A percentile compares a stretch with the other conserved stretches of the same genome.
These are phyloP conservation scores for Osmerus mordax DNA, from an alignment of 2,113 vertebrate species.

Conservation along the genomic window DNA sequence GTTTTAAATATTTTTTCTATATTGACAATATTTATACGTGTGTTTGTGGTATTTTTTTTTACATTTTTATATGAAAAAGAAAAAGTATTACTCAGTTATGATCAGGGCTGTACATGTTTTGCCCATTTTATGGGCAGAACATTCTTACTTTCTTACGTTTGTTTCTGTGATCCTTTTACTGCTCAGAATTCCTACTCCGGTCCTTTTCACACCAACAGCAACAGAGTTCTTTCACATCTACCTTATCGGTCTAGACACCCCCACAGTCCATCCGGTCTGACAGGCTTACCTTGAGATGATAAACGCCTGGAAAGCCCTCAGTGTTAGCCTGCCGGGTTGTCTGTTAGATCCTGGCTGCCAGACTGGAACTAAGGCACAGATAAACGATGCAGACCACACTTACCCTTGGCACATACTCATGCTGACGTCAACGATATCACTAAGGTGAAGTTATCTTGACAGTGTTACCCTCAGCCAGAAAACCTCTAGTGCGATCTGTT, in stretches of 20 bases:
- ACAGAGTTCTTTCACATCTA: not conserved
- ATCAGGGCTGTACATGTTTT: not conserved
- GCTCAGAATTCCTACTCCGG: not conserved
- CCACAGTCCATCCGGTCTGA: not conserved
- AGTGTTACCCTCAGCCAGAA: not conserved
- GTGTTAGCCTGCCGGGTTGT: not conserved
- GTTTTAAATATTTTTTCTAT: not conserved
- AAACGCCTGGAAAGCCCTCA: not conserved
- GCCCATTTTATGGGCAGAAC: too few species aligned
- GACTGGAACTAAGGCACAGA: not conserved
- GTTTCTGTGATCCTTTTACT: not conserved
- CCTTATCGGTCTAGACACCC: not conserved
- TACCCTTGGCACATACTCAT: not conserved
- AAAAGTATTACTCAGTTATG: not conserved
- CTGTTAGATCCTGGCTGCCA: not conserved
- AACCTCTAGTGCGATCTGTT: not conserved
- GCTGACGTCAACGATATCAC: not conserved
- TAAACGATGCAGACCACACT: not conserved
- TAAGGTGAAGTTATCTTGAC: not conserved
- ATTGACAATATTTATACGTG: not conserved
- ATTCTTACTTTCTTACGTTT: not conserved
- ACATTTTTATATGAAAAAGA: not conserved
- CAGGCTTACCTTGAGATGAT: not conserved
- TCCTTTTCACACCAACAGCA: not conserved
- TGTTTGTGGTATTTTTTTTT: not conserved